Evolutionary conservation across 2,113 vertebrate genomes (phyloP).

Genomic region (Okapia johnstoni): DNA sequence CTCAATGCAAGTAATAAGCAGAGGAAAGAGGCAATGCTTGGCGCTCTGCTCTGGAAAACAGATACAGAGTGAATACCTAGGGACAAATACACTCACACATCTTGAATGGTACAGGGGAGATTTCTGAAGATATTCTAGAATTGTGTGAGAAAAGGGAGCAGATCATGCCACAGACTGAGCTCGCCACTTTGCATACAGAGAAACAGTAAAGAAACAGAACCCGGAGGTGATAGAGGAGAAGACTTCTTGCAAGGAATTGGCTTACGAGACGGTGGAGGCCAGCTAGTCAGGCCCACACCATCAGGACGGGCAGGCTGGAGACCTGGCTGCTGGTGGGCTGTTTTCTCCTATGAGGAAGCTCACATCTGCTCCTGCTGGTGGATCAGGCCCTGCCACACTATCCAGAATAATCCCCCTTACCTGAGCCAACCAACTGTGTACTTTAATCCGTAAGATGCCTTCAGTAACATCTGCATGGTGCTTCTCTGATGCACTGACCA

Average conservation of each 20-base stretch:
- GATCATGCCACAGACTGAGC: no score
- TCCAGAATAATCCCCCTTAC: background rate
- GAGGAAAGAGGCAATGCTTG: background rate
- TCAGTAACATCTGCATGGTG: background rate
- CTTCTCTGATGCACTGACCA: background rate
- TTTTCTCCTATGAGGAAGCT: background rate
- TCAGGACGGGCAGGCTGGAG: no score
- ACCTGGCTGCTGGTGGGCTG: background rate
- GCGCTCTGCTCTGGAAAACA: background rate
- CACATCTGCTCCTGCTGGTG: background rate
- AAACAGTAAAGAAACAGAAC: background rate
- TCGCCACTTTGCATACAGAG: background rate
- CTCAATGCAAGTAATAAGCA: background rate
- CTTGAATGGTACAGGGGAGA: rapidly evolving
- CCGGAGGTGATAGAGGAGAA: no score
- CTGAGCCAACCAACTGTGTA: background rate
- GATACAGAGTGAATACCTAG: background rate
- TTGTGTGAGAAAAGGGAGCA: background rate
- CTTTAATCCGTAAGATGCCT: background rate
- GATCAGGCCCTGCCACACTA: background rate
- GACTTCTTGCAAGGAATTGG: background rate
- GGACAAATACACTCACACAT: background rate
- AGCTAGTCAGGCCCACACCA: rapidly evolving
- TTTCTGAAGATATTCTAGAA: background rate
- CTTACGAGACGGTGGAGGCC: no score